Evolutionary conservation across 2,797 vertebrate genomes (phyloP).

Genomic region (Enteromius viviparus): DNA sequence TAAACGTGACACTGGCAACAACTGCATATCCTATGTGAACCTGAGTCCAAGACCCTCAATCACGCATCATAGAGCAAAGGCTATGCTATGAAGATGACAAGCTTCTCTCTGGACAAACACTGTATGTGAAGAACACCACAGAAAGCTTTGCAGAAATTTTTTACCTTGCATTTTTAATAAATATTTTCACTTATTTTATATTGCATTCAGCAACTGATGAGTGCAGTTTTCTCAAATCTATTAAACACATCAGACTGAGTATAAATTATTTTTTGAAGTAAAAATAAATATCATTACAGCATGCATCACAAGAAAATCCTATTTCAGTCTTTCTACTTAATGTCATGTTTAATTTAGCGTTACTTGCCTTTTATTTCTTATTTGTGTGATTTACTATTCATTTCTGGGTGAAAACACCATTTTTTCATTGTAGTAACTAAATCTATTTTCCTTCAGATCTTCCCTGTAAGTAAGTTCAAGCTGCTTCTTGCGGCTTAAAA

Average conservation of each 20-base stretch:
- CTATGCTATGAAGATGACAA: background rate
- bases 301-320: background rate
- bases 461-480: background rate
- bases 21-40: constrained; percentile 62
- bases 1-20: constrained; percentile 72
- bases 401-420: background rate
- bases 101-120: background rate
- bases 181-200: background rate
- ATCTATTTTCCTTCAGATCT: background rate
- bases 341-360: background rate
- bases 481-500: too few relatives aligned
- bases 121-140: background rate
- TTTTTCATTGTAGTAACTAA: background rate
- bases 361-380: background rate
- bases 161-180: background rate
- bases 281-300: background rate
- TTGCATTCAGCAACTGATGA: background rate
- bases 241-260: background rate
- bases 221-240: background rate
- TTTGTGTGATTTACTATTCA: background rate
- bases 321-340: background rate
- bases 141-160: background rate
- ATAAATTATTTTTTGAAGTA: background rate
- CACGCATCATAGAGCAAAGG: background rate
- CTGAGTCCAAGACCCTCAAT: constrained; percentile 47